Evolutionary conservation across 2,888 invertebrate genomes (phyloP), one percentile per base, ranked within the genome.

Genomic region (Drosophila kambysellisi): DNA sequence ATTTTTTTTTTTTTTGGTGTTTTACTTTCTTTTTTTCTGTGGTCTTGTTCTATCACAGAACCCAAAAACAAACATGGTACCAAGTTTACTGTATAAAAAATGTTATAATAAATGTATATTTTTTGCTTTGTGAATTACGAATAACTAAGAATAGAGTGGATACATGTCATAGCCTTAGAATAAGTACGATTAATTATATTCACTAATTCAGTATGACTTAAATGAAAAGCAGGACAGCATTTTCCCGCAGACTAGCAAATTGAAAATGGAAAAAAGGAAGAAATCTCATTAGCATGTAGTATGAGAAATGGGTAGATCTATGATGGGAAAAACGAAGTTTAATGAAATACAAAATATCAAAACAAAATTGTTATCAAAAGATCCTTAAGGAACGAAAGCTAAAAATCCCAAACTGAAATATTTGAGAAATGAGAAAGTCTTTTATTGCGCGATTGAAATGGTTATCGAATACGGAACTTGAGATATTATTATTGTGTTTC

Each of bases 151-250:
- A 61, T 65, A 80, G 54, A 60, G 63, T 68, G 70, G 68, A 75
- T 84, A 89, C 85, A 84, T 89, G 83, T 89, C 88, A 89, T 84
- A 84, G 85, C 68, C 70, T 69, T 80, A 76, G 61, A 70, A 41
- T 78, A 82, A 83, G 74, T 74, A 77, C 46, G 61, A 59, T 58
- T 56, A 79, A 77, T 53, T 71, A 60, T 76, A 60, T 76, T 70
- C 50, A 52, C 60, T 66, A 66, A 70, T 82, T 82, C 71, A 62
- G 79, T 79, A 79, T 74, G 70, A 79, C 74, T 74, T 70, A 70
- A 67, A 67, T 58, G 56, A 70, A 61, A 60, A 65, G 25, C 48
- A 57, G 56, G 43, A 25, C 25, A n/a, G 39, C 17, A 53, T 39
- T 53, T 41, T 29, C 53, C 30, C 20, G 43, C 25, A 46, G 59